Evolutionary conservation across 2,888 invertebrate genomes (phyloP).

Genomic region (Seladonia tumulorum): DNA sequence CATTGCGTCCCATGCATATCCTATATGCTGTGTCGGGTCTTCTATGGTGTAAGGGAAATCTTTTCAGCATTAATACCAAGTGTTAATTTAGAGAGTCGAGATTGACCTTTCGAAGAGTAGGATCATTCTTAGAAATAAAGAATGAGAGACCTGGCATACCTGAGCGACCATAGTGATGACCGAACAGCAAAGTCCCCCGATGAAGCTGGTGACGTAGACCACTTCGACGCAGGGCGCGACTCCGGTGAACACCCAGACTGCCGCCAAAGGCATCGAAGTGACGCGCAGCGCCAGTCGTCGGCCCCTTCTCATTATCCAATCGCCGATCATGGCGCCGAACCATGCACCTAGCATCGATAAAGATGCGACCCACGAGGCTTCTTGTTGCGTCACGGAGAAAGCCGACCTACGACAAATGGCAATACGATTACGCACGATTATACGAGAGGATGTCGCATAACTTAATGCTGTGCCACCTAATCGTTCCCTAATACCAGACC

Average conservation of each 20-base stretch:
- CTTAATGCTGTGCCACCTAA: constrained; percentile 56
- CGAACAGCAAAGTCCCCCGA: constrained; percentile 93
- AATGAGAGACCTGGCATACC: constrained; percentile 82
- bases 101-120: background rate
- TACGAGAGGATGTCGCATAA: constrained; percentile 17
- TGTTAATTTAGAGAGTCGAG: background rate
- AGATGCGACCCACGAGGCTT: constrained; percentile 93
- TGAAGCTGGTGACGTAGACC: constrained; percentile 93
- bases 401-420: constrained; percentile 80
- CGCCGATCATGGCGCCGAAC: constrained; percentile 92
- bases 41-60: no score
- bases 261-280: constrained; percentile 90
- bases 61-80: no score
- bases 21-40: no score
- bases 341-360: constrained; percentile 92
- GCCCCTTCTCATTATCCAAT: constrained; percentile 91
- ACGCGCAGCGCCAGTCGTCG: constrained; percentile 89
- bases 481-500: constrained; percentile 49
- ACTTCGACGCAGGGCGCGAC: constrained; percentile 91
- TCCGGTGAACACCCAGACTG: constrained; percentile 93
- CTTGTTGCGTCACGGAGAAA: constrained; percentile 89
- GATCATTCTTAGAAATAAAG: background rate
- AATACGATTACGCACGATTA: constrained; percentile 42
- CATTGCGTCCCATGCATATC: no score
- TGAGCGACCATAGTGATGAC: constrained; percentile 91